Conservation (phyloP, 2,888 invertebrate genomes). For the Palloptera scutellata region DNA sequence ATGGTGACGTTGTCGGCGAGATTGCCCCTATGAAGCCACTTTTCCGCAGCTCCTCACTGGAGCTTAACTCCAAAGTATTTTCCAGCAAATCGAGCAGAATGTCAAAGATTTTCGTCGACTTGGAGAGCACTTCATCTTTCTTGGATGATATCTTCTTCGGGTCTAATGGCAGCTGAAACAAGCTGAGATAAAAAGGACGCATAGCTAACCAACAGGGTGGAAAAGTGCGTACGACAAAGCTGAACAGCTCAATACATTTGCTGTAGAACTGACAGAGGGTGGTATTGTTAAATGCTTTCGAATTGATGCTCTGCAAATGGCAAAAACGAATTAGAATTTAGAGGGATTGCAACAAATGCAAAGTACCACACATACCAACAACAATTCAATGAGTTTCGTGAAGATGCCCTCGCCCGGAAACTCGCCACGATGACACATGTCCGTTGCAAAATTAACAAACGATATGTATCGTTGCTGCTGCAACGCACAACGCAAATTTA, state of each 20-base stretch:
- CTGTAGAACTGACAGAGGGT: conserved; percentile 41
- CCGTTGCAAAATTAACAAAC: conserved; percentile 51
- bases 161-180: conserved; percentile 46
- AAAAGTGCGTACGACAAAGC: conserved; percentile 53
- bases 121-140: conserved; percentile 37
- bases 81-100: conserved; percentile 49
- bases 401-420: conserved; percentile 58
- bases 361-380: conserved; percentile 49
- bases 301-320: conserved; percentile 45
- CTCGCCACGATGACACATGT: conserved; percentile 53
- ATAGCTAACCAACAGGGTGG: conserved; percentile 62
- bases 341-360: background rate
- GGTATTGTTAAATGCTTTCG: conserved; percentile 33
- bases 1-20: conserved; percentile 2
- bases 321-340: background rate
- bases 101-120: conserved; percentile 44
- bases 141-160: conserved; percentile 35
- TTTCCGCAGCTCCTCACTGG: conserved; percentile 37
- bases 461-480: conserved; percentile 53
- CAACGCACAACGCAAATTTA: conserved; percentile 48
- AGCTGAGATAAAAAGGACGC: conserved; percentile 51
- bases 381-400: conserved; percentile 54
- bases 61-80: conserved; percentile 43
- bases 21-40: conserved; percentile 16
- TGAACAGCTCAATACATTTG: conserved; percentile 50